These are phyloP conservation scores for Xylota segnis DNA, from an alignment of 2,888 invertebrate genomes.

Conservation along the genomic window DNA sequence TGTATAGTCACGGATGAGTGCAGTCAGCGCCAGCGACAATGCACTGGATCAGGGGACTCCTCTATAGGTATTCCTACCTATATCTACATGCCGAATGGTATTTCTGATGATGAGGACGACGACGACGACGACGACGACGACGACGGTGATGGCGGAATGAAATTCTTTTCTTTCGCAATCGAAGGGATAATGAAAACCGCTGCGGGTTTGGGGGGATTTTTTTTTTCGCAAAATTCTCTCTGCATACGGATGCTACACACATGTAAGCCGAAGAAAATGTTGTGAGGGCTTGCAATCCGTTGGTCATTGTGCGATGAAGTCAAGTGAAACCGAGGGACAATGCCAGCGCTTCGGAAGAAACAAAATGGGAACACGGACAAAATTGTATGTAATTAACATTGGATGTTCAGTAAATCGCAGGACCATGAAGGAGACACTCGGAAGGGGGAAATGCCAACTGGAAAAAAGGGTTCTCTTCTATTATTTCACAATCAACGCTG, in stretches of 20 bases:
- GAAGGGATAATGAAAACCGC: constrained; percentile 53
- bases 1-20: constrained; percentile 60
- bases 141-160: constrained; percentile 1
- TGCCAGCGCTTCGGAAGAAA: constrained; percentile 4
- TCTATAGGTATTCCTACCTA: constrained; percentile 47
- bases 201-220: background rate
- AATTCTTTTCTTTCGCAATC: constrained; percentile 56
- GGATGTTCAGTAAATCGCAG: constrained; percentile 49
- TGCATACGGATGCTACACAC: constrained; percentile 1
- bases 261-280: constrained; percentile 4
- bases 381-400: constrained; percentile 44
- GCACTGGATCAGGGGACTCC: constrained; percentile 11
- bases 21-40: constrained; percentile 38
- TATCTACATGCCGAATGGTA: constrained; percentile 28
- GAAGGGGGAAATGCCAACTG: background rate
- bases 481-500: background rate
- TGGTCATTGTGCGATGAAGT: constrained; percentile 57
- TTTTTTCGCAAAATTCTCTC: constrained; percentile 28
- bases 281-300: constrained; percentile 33
- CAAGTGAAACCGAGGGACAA: constrained; percentile 53
- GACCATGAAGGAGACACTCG: constrained; percentile 34
- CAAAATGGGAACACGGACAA: background rate
- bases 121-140: background rate
- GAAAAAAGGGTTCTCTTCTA: constrained; percentile 17
- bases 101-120: constrained; percentile 9